phyloP scores from a whole-genome alignment of 2,797 vertebrate species.

The Rachycentron canadum region DNA sequence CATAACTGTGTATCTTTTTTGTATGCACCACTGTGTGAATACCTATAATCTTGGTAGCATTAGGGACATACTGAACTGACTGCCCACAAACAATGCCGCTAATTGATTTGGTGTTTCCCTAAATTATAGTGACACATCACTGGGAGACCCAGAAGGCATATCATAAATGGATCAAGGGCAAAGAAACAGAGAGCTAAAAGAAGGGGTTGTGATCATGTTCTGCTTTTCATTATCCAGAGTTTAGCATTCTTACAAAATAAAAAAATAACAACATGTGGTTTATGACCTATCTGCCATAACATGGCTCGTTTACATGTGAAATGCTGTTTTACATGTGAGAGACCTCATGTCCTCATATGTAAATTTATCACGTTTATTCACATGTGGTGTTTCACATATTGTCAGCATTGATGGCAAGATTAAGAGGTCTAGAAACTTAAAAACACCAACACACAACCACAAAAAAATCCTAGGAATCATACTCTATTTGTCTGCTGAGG shows the following conservation, averaged over 20 bases:
- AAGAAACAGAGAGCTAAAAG: conserved; percentile 12
- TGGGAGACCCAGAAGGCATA: not conserved
- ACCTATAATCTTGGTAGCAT: conserved; percentile 3
- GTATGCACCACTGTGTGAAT: not conserved
- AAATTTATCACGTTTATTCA: not conserved
- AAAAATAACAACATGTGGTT: not conserved
- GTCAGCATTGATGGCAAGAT: not conserved
- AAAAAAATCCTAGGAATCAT: conserved; percentile 7
- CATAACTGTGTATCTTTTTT: not conserved
- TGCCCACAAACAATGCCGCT: not conserved
- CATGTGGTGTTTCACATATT: not conserved
- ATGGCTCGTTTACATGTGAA: not conserved
- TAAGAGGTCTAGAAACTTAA: not conserved
- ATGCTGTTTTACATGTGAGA: not conserved
- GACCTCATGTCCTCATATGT: not conserved
- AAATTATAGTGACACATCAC: not conserved
- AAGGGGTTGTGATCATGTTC: conserved; percentile 4
- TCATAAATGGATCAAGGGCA: conserved; percentile 31
- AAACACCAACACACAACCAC: not conserved
- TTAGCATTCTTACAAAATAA: not conserved
- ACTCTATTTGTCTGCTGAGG: not conserved
- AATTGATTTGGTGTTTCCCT: conserved; percentile 10
- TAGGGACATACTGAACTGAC: not conserved
- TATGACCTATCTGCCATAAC: not conserved
- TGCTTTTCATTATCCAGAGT: conserved; percentile 3